phyloP scores from a whole-genome alignment of 1,140 invertebrate genomes.

The Macrosteles quadrilineatus region DNA sequence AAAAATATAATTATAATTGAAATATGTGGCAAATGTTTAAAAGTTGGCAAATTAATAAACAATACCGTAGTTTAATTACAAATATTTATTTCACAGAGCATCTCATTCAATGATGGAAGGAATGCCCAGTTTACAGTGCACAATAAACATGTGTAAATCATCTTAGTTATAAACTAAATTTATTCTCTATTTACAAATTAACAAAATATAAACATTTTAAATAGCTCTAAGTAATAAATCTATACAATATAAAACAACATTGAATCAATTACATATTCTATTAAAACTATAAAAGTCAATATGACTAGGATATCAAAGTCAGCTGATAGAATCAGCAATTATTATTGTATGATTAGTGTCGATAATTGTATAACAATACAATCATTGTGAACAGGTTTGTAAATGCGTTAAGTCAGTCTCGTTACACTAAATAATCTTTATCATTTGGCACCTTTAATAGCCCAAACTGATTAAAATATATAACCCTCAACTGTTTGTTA shows the following conservation, averaged over 20 bases:
- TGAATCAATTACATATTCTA: not conserved
- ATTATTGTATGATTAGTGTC: too few relatives aligned
- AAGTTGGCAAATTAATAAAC: too few relatives aligned
- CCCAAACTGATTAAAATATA: too few relatives aligned
- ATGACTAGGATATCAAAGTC: not conserved
- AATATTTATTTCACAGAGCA: slow-evolving; percentile 5
- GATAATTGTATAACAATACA: too few relatives aligned
- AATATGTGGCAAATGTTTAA: too few relatives aligned
- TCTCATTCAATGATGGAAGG: not conserved
- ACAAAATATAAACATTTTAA: not conserved
- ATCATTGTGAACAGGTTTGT: too few relatives aligned
- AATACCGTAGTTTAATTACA: not conserved
- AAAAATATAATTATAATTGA: too few relatives aligned
- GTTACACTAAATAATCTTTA: too few relatives aligned
- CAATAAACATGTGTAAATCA: not conserved
- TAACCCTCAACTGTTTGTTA: too few relatives aligned
- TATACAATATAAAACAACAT: not conserved
- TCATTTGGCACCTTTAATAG: too few relatives aligned
- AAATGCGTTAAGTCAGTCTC: too few relatives aligned
- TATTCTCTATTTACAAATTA: not conserved
- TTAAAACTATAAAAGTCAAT: not conserved
- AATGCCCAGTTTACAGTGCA: slow-evolving; percentile 2
- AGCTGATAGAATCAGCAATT: too few relatives aligned
- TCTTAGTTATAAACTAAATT: not conserved
- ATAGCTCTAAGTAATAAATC: not conserved